Base-by-base conservation (phyloP, 2,888 invertebrate genomes). In the Metopia argyrocephala region DNA sequence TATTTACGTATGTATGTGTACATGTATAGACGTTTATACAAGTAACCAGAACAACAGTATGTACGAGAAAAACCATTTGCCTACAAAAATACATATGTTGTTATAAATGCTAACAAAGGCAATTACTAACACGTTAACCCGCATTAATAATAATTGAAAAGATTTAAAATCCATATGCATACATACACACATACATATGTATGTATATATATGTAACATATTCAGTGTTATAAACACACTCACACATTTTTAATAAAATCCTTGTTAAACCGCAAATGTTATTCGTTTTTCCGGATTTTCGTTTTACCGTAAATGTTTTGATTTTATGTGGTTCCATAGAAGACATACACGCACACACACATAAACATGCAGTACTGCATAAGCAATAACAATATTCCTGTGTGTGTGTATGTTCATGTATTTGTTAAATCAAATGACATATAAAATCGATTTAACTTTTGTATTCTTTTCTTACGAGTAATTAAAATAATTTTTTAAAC, bases 31-130 rank as follows among this genome's bases (percentile, higher is more conserved):
- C n/a, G n/a, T n/a, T n/a, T n/a, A n/a, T n/a, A n/a, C n/a, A n/a
- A n/a, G n/a, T n/a, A n/a, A n/a, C n/a, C n/a, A n/a, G n/a, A n/a
- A n/a, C n/a, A n/a, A n/a, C n/a, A 38, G 15, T 38, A 38, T 12
- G 15, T 38, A 28, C 18, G 21, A 20, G 5, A 50, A 61, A 9
- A 27, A n/a, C n/a, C n/a, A n/a, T n/a, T 50, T 73, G 45, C 50
- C 68, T 27, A 74, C 70, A 70, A 45, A 56, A n/a, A n/a, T n/a
- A n/a, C 61, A 71, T 59, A 65, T 57, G 64, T 74, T 79, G 31
- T 69, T 65, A 69, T 52, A 74, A 74, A 74, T 79, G 74, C 74
- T 74, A 59, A 74, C 78, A 79, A 74, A 64, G 74, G 45, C 73
- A 79, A 74, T 79, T 79, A 74, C 62, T 45, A 52, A 59, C 69